These are phyloP conservation scores for Dexiosoma caninum DNA, from an alignment of 2,888 invertebrate genomes.

Conservation along the genomic window DNA sequence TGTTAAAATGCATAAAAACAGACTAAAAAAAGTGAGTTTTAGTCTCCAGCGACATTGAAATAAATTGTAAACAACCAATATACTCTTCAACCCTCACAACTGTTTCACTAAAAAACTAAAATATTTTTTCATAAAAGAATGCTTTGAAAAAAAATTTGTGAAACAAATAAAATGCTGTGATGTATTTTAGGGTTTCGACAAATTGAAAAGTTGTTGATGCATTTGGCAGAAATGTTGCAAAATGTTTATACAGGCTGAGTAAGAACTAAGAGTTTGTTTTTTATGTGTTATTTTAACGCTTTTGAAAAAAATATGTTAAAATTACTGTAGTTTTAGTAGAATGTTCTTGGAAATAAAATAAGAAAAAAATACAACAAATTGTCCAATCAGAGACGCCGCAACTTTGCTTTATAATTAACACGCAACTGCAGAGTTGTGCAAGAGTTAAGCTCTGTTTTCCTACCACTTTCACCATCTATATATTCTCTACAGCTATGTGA, in stretches of 20 bases:
- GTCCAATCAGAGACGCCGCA: no score
- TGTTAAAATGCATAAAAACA: constrained; percentile 19
- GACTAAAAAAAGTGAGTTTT: constrained; percentile 11
- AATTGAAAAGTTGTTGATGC: constrained; percentile 45
- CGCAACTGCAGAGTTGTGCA: no score
- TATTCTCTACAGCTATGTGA: no score
- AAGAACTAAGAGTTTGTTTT: background rate
- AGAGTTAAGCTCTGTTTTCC: no score
- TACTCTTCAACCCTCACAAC: background rate
- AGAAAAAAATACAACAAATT: background rate
- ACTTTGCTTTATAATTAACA: no score
- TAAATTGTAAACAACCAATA: background rate
- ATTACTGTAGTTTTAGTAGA: background rate
- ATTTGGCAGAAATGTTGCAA: constrained; percentile 46
- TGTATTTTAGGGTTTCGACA: constrained; percentile 23
- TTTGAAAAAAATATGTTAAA: no score
- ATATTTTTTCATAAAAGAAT: background rate
- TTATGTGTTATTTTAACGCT: background rate
- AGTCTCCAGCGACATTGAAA: constrained; percentile 22
- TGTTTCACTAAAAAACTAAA: background rate
- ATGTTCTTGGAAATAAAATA: background rate
- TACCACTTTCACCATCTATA: no score
- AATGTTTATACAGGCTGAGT: background rate
- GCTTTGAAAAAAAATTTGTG: background rate
- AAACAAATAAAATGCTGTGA: background rate